Evolutionary conservation across 2,797 vertebrate genomes (phyloP).

Genomic region (Scolopax bukidnonensis): DNA sequence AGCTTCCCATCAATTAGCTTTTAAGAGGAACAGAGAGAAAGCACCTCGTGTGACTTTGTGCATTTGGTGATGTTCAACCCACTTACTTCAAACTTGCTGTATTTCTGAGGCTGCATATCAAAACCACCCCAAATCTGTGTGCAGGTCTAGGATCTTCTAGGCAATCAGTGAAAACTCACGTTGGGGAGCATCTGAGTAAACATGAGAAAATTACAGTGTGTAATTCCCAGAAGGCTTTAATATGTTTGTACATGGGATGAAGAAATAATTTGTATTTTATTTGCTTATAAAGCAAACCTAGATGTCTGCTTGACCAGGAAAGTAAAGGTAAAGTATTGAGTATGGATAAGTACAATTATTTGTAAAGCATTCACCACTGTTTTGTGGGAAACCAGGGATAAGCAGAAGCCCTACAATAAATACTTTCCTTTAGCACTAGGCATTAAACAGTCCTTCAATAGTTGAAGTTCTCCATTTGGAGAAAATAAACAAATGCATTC

Average conservation of each 20-base stretch:
- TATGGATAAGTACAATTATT: not conserved
- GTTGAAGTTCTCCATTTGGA: not conserved
- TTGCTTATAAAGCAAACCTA: not conserved
- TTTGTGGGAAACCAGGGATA: not conserved
- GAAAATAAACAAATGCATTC: not conserved
- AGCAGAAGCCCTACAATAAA: not conserved
- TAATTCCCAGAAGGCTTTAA: not conserved
- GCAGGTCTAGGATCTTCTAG: not conserved
- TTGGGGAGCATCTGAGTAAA: not conserved
- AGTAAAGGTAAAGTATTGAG: not conserved
- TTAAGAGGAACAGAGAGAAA: not conserved
- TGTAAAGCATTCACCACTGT: not conserved
- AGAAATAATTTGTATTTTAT: not conserved
- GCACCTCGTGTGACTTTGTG: rapidly evolving
- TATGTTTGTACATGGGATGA: not conserved
- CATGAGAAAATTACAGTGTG: not conserved
- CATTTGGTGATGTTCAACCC: not conserved
- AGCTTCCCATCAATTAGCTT: not conserved
- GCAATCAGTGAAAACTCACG: not conserved
- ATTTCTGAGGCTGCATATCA: not conserved
- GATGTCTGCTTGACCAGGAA: not conserved
- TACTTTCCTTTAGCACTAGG: not conserved
- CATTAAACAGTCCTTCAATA: not conserved
- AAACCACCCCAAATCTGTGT: not conserved
- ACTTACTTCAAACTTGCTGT: not conserved